Base-by-base conservation (phyloP, 2,888 invertebrate genomes). In the Oeneis ivallda region DNA sequence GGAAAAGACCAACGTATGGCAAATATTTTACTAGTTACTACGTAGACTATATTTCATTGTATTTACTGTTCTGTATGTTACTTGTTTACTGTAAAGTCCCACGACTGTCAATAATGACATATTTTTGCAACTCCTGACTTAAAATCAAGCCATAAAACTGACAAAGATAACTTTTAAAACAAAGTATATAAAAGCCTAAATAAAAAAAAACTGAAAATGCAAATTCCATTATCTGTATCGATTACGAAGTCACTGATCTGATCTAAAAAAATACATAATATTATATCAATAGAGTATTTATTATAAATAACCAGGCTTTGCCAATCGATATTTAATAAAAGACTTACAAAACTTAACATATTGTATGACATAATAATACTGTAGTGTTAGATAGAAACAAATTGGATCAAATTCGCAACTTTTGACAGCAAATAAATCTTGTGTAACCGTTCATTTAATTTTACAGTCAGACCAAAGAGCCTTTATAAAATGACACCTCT, bases 321-420 rank as follows among this genome's bases (percentile, higher is more conserved):
- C 54, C 15, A 39, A 34, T 54, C 17, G 11, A 39, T 54, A 17
- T 17, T 53, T 53, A 37, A 10, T 34, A 37, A 37, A 37, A 37
- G 26, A 9, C 37, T 32, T n/a, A 32, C 13, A 52, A 52, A n/a
- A 26, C n/a, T n/a, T 52, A n/a, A 52, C 8, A 26, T 9, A 9
- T 13, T 52, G 19, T 53, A 37, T 37, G 32, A 53, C 17, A 15
- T 53, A 17, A n/a, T 53, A 15, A 49, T 50, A 50, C 6, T 9
- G 15, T 53, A 53, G 37, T 15, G 37, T 37, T 53, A 53, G 53
- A 53, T 53, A 53, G 53, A 17, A 53, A 52, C 52, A 52, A 52
- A 53, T 53, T 15, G 15, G 15, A 37, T 53, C 37, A 11, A 37
- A 53, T 53, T 15, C 37, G 17, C 37, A 17, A 37, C 32, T n/a